These are phyloP conservation scores for Myodes glareolus DNA, from an alignment of 2,113 vertebrate species.

Conservation along the genomic window DNA sequence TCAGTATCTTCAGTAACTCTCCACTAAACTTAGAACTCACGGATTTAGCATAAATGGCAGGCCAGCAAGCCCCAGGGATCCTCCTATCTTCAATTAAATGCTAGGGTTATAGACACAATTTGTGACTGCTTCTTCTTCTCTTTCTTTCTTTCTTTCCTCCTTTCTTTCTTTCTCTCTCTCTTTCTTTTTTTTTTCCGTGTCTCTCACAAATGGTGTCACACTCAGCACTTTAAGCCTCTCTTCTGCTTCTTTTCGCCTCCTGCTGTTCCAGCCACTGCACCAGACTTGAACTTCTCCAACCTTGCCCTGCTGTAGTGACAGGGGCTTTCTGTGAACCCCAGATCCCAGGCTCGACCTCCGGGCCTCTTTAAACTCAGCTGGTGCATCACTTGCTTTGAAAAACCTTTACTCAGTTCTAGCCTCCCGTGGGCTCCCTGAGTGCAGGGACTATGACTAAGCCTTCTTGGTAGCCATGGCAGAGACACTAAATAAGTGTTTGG, in stretches of 20 bases:
- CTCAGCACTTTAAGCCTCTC: not conserved
- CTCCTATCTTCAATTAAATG: not conserved
- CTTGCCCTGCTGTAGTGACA: not conserved
- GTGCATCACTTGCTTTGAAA: constrained; percentile 37
- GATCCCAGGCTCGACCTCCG: not conserved
- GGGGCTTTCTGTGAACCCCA: not conserved
- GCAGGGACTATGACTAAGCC: not conserved
- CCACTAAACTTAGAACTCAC: not conserved
- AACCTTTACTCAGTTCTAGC: not conserved
- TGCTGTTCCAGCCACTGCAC: not conserved
- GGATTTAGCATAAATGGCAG: not conserved
- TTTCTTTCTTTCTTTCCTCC: too few relatives aligned
- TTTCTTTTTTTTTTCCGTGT: not conserved
- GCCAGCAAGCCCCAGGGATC: not conserved
- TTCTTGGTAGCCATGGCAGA: not conserved
- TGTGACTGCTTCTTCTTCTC: not conserved
- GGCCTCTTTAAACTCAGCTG: not conserved
- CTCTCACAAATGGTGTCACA: not conserved
- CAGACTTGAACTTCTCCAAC: not conserved
- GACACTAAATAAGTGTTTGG: not conserved
- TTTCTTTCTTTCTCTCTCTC: too few relatives aligned
- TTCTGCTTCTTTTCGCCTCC: not conserved
- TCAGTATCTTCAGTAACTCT: not conserved
- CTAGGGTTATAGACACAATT: not conserved
- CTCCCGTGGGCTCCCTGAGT: not conserved